phyloP scores from a whole-genome alignment of 2,113 vertebrate species.

The Entomyzon cyanotis region DNA sequence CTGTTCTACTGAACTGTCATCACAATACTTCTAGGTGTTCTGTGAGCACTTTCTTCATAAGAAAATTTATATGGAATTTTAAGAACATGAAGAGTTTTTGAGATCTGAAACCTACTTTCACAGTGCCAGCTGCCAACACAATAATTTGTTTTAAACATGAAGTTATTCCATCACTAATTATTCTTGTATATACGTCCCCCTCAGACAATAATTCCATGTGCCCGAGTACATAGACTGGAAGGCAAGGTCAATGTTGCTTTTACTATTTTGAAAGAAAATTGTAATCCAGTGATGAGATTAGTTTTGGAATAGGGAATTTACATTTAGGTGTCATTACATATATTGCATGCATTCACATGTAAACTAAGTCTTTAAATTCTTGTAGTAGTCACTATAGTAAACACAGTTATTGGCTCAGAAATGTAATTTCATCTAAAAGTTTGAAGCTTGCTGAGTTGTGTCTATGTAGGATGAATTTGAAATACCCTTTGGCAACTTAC shows the following conservation, averaged over 20 bases:
- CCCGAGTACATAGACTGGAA: neutral
- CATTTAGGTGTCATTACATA: rapidly evolving
- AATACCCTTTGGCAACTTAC: neutral
- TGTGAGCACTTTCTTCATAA: neutral
- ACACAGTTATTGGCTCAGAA: neutral
- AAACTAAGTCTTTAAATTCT: neutral
- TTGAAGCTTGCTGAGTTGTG: neutral
- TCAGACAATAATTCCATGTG: neutral
- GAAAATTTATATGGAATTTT: neutral
- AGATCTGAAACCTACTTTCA: neutral
- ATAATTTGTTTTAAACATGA: neutral
- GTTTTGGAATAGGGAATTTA: neutral
- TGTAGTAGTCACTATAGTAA: neutral
- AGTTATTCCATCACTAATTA: neutral
- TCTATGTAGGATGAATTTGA: neutral
- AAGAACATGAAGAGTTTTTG: neutral
- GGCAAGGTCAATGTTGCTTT: neutral
- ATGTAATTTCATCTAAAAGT: neutral
- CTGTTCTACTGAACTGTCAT: neutral
- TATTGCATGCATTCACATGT: neutral
- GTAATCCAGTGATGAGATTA: neutral
- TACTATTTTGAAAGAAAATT: neutral
- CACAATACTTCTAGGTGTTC: neutral
- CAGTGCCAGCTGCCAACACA: neutral
- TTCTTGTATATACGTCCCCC: neutral